Evolutionary conservation across 2,797 vertebrate genomes (phyloP).

Genomic region (Spea hammondii): DNA sequence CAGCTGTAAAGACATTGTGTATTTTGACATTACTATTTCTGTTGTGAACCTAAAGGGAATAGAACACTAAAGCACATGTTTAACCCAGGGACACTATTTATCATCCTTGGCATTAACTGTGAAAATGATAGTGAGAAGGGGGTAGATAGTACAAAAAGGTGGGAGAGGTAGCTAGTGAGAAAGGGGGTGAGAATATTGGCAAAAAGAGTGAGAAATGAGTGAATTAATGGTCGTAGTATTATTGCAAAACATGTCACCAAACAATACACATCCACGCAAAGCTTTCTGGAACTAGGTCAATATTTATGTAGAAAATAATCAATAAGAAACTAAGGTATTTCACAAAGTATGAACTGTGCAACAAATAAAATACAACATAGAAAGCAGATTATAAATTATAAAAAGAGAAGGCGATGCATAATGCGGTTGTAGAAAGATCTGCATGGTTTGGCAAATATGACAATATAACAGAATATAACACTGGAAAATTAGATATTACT

Average conservation of each 20-base stretch:
- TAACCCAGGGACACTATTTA: too few relatives aligned
- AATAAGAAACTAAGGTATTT: constrained; percentile 76
- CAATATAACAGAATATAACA: constrained; percentile 71
- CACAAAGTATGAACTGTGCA: constrained; percentile 72
- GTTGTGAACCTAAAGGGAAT: too few relatives aligned
- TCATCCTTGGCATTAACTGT: too few relatives aligned
- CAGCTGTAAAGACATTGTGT: too few relatives aligned
- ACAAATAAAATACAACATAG: constrained; percentile 56
- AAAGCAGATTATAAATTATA: constrained; percentile 71
- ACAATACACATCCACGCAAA: constrained; percentile 18
- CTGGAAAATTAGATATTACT: constrained; percentile 66
- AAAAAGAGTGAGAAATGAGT: too few relatives aligned
- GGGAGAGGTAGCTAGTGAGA: too few relatives aligned
- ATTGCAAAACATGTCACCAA: background rate
- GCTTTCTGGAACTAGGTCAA: constrained; percentile 72
- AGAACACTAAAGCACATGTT: too few relatives aligned
- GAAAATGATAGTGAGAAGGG: too few relatives aligned
- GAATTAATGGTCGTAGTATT: too few relatives aligned
- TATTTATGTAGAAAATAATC: constrained; percentile 76
- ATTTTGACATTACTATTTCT: too few relatives aligned
- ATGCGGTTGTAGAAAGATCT: constrained; percentile 71
- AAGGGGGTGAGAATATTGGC: too few relatives aligned
- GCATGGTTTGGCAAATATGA: constrained; percentile 74
- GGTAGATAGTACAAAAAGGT: too few relatives aligned
- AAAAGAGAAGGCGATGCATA: constrained; percentile 69